These are phyloP conservation scores for Hemibagrus wyckioides DNA, from an alignment of 2,113 vertebrate species.

Conservation along the genomic window DNA sequence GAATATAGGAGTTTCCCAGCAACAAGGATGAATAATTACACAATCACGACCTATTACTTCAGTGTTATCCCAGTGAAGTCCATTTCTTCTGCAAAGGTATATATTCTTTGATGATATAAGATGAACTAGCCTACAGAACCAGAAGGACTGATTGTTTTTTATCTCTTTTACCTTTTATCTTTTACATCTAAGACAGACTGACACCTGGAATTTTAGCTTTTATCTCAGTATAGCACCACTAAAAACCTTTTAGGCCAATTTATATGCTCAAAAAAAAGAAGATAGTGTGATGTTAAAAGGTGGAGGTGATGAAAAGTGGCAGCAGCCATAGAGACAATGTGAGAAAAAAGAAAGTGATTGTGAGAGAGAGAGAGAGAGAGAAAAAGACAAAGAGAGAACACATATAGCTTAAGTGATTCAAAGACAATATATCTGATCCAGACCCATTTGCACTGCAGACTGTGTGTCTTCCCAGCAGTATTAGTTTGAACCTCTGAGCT, in stretches of 20 bases:
- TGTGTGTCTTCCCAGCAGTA: conserved; percentile 35
- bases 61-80: background rate
- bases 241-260: conserved; percentile 56
- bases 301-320: conserved; percentile 48
- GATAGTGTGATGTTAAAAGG: conserved; percentile 42
- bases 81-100: background rate
- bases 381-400: conserved; percentile 1
- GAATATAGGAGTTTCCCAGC: background rate
- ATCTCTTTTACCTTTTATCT: conserved; percentile 31
- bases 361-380: conserved; percentile 11
- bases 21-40: background rate
- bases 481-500: conserved; percentile 35
- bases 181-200: conserved; percentile 37
- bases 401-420: conserved; percentile 36
- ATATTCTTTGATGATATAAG: background rate
- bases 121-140: background rate
- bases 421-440: conserved; percentile 39
- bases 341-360: conserved; percentile 26
- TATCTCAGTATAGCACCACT: conserved; percentile 5
- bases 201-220: conserved; percentile 45
- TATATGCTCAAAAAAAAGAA: conserved; percentile 20
- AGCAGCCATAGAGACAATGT: conserved; percentile 21
- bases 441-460: conserved; percentile 37
- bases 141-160: background rate
- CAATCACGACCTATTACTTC: background rate